Percentiles rank a stretch among this genome's conserved stretches.
Conservation (phyloP, 2,113 vertebrate species). For the Marmota flaviventris region DNA sequence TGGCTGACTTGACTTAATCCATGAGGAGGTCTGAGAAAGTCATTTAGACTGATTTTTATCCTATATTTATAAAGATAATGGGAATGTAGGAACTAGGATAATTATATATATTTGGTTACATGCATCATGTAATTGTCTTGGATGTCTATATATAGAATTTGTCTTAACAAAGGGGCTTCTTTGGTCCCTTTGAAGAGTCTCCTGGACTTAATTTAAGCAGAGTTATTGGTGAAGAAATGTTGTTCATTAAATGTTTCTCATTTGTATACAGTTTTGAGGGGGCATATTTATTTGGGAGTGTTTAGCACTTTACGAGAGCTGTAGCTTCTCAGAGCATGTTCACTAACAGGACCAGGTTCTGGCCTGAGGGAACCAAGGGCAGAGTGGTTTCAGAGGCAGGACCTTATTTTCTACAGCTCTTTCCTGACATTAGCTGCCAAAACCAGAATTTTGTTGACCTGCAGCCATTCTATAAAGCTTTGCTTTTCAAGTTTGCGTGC, state of each 20-base stretch:
- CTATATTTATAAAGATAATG: slow-evolving; percentile 77
- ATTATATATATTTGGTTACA: slow-evolving; percentile 71
- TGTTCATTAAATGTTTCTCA: slow-evolving; percentile 72
- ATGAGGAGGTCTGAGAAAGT: slow-evolving; percentile 72
- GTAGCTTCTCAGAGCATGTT: slow-evolving; percentile 46
- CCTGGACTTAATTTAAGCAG: slow-evolving; percentile 77
- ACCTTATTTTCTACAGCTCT: slow-evolving; percentile 57
- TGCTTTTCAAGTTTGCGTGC: slow-evolving; percentile 60
- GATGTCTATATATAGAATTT: slow-evolving; percentile 71
- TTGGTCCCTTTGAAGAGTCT: slow-evolving; percentile 74
- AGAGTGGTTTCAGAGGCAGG: background rate
- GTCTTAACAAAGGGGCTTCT: slow-evolving; percentile 56
- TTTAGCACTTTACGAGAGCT: slow-evolving; percentile 62
- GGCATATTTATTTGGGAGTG: slow-evolving; percentile 56
- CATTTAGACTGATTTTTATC: slow-evolving; percentile 70
- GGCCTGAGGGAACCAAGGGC: slow-evolving; percentile 48
- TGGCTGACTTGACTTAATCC: slow-evolving; percentile 61
- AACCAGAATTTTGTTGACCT: slow-evolving; percentile 66
- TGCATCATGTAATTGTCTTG: slow-evolving; percentile 73
- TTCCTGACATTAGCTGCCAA: slow-evolving; percentile 65
- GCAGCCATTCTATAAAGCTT: slow-evolving; percentile 50
- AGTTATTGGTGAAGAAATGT: slow-evolving; percentile 67
- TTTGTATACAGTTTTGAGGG: slow-evolving; percentile 65
- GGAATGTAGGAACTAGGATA: slow-evolving; percentile 72
- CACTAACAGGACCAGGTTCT: slow-evolving; percentile 51